These are phyloP conservation scores for Sesamia inferens DNA, from an alignment of 2,888 invertebrate genomes.

Conservation along the genomic window DNA sequence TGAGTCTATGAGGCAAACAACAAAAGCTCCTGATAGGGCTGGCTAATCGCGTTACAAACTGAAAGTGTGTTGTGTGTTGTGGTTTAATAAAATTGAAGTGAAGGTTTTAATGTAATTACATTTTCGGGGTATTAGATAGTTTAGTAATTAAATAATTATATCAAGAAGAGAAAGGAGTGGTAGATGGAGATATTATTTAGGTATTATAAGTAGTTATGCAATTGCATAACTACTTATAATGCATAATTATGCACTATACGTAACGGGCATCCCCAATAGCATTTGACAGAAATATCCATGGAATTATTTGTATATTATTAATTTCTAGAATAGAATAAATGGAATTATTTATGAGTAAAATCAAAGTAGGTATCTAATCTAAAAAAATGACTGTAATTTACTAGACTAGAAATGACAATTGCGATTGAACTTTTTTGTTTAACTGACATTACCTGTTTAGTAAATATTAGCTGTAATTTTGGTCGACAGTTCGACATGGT, in stretches of 20 bases:
- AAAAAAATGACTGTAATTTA: no score
- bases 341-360: background rate
- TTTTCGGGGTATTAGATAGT: slow-evolving; percentile 26
- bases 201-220: no score
- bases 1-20: slow-evolving; percentile 39
- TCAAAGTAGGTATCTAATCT: background rate
- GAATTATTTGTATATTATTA: background rate
- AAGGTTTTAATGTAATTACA: slow-evolving; percentile 43
- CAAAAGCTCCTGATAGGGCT: slow-evolving; percentile 36
- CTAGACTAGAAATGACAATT: no score
- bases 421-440: no score
- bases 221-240: no score
- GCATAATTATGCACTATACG: no score
- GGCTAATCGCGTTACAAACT: slow-evolving; percentile 47
- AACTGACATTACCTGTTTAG: no score
- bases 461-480: no score
- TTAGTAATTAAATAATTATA: slow-evolving; percentile 33
- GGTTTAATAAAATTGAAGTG: slow-evolving; percentile 36
- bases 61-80: slow-evolving; percentile 49
- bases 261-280: background rate
- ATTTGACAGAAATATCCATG: background rate
- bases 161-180: background rate
- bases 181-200: background rate
- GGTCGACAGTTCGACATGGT: no score
- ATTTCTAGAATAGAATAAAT: background rate